Percentiles rank a stretch among this genome's conserved stretches.
phyloP scores from a whole-genome alignment of 2,888 invertebrate genomes.

The Volucella bombylans region DNA sequence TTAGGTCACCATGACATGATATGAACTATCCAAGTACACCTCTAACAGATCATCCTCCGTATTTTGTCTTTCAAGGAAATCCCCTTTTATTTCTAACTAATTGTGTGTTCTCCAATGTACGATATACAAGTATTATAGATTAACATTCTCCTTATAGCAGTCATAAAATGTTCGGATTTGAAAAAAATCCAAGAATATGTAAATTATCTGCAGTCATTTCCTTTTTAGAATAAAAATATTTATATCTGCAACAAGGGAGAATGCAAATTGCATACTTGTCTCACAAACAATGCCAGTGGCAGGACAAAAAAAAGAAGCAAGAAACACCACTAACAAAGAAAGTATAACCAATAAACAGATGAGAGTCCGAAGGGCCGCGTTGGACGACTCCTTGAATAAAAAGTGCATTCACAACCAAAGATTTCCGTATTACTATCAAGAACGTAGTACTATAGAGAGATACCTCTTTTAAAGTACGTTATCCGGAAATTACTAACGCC shows the following conservation, averaged over 20 bases:
- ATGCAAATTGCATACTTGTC: constrained; percentile 23
- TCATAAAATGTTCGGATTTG: too few relatives aligned
- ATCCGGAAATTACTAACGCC: constrained; percentile 29
- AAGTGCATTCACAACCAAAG: not conserved
- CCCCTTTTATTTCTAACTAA: too few relatives aligned
- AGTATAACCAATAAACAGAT: constrained; percentile 37
- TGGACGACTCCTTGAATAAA: not conserved
- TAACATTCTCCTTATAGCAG: too few relatives aligned
- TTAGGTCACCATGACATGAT: too few relatives aligned
- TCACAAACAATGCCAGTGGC: constrained; percentile 3
- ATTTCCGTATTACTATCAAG: not conserved
- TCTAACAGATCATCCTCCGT: too few relatives aligned
- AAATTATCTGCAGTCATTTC: not conserved
- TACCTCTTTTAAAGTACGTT: constrained; percentile 1
- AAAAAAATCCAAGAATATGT: too few relatives aligned
- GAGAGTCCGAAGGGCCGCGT: not conserved
- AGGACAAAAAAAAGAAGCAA: constrained; percentile 2
- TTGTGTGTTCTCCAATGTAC: too few relatives aligned
- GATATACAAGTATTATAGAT: too few relatives aligned
- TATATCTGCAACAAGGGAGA: not conserved
- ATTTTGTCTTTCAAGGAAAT: too few relatives aligned
- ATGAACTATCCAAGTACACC: too few relatives aligned
- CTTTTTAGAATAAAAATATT: not conserved
- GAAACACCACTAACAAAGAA: not conserved
- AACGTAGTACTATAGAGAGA: not conserved